These are phyloP conservation scores for Phytoseiulus persimilis DNA, from an alignment of 2,888 invertebrate species.

Conservation along the genomic window DNA sequence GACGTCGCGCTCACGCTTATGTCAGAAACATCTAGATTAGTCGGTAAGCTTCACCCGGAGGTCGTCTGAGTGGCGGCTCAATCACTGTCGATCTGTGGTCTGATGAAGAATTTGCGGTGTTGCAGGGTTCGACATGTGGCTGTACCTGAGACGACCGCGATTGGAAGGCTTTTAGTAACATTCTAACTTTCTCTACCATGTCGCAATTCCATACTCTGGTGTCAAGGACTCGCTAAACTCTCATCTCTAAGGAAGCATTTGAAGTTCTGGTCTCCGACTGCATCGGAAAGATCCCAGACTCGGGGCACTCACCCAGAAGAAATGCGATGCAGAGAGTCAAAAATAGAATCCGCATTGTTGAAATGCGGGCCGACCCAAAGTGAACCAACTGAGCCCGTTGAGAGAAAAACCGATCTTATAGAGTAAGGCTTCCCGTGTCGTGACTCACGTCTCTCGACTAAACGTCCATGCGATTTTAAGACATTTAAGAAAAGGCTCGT, in stretches of 20 bases:
- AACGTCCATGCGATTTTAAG: background rate
- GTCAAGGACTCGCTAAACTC: too few species aligned
- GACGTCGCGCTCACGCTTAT: too few species aligned
- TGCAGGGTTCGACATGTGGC: background rate
- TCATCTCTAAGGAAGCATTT: too few species aligned
- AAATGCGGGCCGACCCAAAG: background rate
- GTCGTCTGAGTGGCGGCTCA: background rate
- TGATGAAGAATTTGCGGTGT: background rate
- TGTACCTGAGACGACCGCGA: background rate
- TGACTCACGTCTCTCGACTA: background rate
- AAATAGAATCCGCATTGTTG: background rate
- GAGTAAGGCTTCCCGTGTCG: background rate
- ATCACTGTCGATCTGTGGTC: background rate
- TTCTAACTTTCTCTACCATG: too few species aligned
- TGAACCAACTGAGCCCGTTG: background rate
- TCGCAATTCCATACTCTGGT: too few species aligned
- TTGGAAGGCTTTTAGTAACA: background rate
- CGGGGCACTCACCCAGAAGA: background rate
- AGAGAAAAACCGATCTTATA: background rate
- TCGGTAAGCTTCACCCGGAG: background rate
- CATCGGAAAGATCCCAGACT: background rate
- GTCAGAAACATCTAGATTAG: background rate
- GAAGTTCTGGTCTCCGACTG: too few species aligned
- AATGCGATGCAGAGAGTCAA: background rate
- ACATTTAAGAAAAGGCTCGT: too few species aligned